Evolutionary conservation across 1,140 invertebrate species (phyloP), one percentile per base, ranked within the genome.

Genomic region (Pseudomyrmex flavicornis): DNA sequence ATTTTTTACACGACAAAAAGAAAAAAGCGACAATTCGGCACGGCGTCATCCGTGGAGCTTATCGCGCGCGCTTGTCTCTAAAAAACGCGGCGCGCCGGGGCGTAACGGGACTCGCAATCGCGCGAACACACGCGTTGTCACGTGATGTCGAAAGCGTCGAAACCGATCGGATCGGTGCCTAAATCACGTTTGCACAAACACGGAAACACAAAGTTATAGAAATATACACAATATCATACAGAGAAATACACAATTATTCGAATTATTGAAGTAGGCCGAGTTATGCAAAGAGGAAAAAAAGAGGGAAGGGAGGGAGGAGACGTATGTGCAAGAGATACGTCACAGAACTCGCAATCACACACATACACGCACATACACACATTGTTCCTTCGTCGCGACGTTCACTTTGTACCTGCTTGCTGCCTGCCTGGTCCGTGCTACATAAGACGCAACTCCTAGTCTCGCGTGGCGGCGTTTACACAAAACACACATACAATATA

Each of bases 71-170:
- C 48, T 17, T 73, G 7, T 12, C 63, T 58, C 35, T 22, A 46
- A 12, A 20, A 46, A 12, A 20, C 48, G 50, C 48, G 48, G 52
- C 8, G 26, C 68, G 56, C 5, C 50, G 50, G 54, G 54, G 13
- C 65, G 46, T 35, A 13, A 52, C 56, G 68, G 77, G 56, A 35
- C 22, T 52, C 35, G 74, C 58, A 58, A 80, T 79, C 77, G 68
- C 68, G 72, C 70, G 56, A 50, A 50, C 17, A 80, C 74, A 54
- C 62, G 63, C 83, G 87, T 80, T 35, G 87, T 87, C 84, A 17
- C 17, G 80, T 82, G 87, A 89, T 91, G 90, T 91, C 90, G 90
- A 91, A 91, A 90, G 74, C 85, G 88, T 89, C 88, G 88, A 89
- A 89, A 89, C 35, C 88, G 87, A 89, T 89, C 88, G 85, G 87